These are phyloP conservation scores for Chaetura pelagica DNA, from an alignment of 2,113 vertebrate species.

Conservation along the genomic window DNA sequence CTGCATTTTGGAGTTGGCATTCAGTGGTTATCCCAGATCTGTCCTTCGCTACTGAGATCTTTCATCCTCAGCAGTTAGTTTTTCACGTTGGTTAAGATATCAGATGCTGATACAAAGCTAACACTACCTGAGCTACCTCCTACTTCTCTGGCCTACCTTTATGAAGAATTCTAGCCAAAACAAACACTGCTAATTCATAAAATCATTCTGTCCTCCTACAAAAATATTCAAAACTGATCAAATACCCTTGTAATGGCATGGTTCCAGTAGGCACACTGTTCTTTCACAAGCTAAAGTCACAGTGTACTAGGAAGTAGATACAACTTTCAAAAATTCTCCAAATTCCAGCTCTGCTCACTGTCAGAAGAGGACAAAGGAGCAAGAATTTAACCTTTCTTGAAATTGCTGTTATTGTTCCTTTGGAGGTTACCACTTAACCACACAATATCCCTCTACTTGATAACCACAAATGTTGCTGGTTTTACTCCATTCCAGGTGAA, in stretches of 20 bases:
- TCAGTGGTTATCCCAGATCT: not conserved
- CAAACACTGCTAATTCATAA: not conserved
- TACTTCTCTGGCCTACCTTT: not conserved
- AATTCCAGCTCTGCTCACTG: not conserved
- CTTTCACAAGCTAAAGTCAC: not conserved
- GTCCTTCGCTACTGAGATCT: not conserved
- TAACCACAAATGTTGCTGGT: not conserved
- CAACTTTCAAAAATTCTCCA: not conserved
- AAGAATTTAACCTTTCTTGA: not conserved
- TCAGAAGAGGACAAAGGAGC: not conserved
- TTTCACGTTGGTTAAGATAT: not conserved
- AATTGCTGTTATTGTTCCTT: not conserved
- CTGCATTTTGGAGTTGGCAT: not conserved
- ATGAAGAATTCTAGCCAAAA: not conserved
- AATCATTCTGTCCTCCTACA: not conserved
- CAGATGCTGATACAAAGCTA: not conserved
- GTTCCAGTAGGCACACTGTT: not conserved
- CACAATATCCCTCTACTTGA: not conserved
- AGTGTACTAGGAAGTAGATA: not conserved
- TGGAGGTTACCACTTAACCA: not conserved
- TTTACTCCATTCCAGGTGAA: not conserved
- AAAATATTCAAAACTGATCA: not conserved
- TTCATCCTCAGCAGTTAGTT: not conserved
- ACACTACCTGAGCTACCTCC: not conserved
- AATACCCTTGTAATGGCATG: not conserved